Evolutionary conservation across 2,113 vertebrate species (phyloP).

Genomic region (Charina bottae): DNA sequence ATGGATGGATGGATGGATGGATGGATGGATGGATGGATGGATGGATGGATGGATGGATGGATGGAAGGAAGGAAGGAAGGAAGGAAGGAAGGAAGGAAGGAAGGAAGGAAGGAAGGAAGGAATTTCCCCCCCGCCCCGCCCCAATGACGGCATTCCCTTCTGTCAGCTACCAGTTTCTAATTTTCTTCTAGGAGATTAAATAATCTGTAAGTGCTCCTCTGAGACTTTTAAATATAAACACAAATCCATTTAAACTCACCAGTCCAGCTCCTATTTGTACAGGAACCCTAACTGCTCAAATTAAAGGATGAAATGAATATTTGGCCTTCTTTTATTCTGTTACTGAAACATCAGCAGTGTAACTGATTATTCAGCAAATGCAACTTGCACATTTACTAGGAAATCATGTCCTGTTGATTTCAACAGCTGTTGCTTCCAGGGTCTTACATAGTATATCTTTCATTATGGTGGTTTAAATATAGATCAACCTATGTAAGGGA

Average conservation of each 20-base stretch:
- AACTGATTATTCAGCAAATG: neutral
- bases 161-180: neutral
- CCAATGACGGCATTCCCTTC: neutral
- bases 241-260: slow-evolving; percentile 1
- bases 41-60: too few species aligned
- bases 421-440: neutral
- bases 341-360: neutral
- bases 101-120: too few species aligned
- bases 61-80: too few species aligned
- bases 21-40: too few species aligned
- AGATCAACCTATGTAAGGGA: neutral
- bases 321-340: neutral
- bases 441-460: neutral
- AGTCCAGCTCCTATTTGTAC: neutral
- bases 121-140: slow-evolving; percentile 16
- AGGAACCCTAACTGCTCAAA: neutral
- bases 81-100: too few species aligned
- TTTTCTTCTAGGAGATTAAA: neutral
- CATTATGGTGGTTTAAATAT: neutral
- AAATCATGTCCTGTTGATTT: neutral
- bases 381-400: neutral
- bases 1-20: too few species aligned
- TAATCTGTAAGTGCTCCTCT: slow-evolving; percentile 25
- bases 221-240: accelerated
- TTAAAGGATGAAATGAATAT: slow-evolving; percentile 19